These are phyloP conservation scores for Aphelenchoides fujianensis DNA, from an alignment of 1,140 invertebrate species.

Conservation along the genomic window DNA sequence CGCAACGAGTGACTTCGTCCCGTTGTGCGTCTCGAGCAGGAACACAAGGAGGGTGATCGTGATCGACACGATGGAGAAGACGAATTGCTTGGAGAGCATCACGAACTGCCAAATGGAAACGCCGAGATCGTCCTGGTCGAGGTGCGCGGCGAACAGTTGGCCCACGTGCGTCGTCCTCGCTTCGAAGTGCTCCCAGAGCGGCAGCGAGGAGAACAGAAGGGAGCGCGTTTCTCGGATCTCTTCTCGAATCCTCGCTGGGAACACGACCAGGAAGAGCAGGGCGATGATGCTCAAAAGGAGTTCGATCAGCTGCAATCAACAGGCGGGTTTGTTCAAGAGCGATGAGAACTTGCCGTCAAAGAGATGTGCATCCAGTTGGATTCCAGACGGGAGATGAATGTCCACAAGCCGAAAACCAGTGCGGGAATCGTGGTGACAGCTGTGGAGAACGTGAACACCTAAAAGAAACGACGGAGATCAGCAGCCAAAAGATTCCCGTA, in stretches of 20 bases:
- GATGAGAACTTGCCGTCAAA: not conserved
- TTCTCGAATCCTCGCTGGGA: not conserved
- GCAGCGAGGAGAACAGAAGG: not conserved
- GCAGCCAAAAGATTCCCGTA: not conserved
- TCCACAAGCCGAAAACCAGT: not conserved
- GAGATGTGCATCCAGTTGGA: not conserved
- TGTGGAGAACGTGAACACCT: slow-evolving; percentile 2
- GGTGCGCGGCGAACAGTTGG: not conserved
- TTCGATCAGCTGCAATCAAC: not conserved
- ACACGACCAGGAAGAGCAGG: not conserved
- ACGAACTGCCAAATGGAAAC: slow-evolving; percentile 10
- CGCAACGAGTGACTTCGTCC: slow-evolving; percentile 1
- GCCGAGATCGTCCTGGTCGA: not conserved
- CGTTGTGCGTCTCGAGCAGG: slow-evolving; percentile 6
- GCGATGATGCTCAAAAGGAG: slow-evolving; percentile 1
- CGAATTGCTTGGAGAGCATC: slow-evolving; percentile 1
- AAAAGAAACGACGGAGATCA: not conserved
- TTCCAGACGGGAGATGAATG: slow-evolving; percentile 7
- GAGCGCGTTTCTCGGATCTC: not conserved
- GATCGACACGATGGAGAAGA: slow-evolving; percentile 2
- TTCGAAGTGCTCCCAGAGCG: not conserved
- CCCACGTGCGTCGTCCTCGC: not conserved
- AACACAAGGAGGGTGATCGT: not conserved
- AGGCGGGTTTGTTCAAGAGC: not conserved
- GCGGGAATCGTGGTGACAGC: slow-evolving; percentile 5